phyloP scores from a whole-genome alignment of 1,140 invertebrate species.

The Neelides sp. region DNA sequence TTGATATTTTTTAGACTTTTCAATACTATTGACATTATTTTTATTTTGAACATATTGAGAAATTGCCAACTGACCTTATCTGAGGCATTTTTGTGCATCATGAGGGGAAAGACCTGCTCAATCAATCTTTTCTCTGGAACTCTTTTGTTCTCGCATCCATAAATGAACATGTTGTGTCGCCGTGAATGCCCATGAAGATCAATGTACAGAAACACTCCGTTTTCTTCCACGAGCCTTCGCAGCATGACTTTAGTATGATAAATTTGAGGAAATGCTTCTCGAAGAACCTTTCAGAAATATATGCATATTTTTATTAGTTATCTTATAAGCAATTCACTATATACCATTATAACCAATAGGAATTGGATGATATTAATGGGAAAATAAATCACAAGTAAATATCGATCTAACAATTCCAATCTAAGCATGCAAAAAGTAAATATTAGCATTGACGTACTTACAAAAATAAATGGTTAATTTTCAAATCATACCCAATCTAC shows the following conservation, averaged over 20 bases:
- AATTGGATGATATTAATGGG: conserved; percentile 17
- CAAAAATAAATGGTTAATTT: too few relatives aligned
- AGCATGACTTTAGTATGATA: conserved; percentile 69
- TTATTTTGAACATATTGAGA: neutral
- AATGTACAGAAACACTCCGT: conserved; percentile 82
- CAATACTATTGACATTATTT: neutral
- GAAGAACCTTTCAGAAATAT: conserved; percentile 38
- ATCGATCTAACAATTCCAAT: too few relatives aligned
- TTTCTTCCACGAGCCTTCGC: conserved; percentile 71
- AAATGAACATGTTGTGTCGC: conserved; percentile 88
- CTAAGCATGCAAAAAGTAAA: too few relatives aligned
- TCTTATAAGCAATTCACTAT: neutral
- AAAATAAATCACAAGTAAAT: too few relatives aligned
- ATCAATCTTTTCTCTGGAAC: conserved; percentile 60
- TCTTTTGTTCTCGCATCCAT: conserved; percentile 81
- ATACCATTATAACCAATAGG: neutral
- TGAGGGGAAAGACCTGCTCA: conserved; percentile 81
- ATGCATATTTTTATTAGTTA: neutral
- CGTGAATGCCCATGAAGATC: conserved; percentile 91
- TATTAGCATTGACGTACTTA: too few relatives aligned
- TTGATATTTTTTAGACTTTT: conserved; percentile 22
- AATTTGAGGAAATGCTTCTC: conserved; percentile 80
- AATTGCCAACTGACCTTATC: conserved; percentile 54
- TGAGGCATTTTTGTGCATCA: conserved; percentile 81
- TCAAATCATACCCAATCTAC: too few relatives aligned